A percentile compares a stretch with the other conserved stretches of the same genome.
Evolutionary conservation across 2,888 invertebrate genomes (phyloP).

Genomic region (Chrysina gloriosa): DNA sequence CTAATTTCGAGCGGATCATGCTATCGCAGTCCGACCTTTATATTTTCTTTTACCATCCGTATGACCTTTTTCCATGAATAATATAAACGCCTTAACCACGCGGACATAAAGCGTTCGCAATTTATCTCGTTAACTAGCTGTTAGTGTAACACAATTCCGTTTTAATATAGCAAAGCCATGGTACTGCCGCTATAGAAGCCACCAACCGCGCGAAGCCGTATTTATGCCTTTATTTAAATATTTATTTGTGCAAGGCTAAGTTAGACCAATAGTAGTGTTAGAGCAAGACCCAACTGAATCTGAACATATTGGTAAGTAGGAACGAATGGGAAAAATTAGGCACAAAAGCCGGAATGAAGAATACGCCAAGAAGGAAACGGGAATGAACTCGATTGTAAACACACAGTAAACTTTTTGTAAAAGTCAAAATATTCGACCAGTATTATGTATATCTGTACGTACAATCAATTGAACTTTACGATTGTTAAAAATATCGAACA

Average conservation of each 20-base stretch:
- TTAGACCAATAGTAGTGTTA: constrained; percentile 10
- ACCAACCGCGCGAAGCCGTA: neutral
- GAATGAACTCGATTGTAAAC: neutral
- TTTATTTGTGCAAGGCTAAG: constrained; percentile 7
- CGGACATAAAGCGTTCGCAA: constrained; percentile 36
- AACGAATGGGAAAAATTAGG: neutral
- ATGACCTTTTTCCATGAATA: constrained; percentile 32
- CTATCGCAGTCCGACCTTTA: neutral
- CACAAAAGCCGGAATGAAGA: neutral
- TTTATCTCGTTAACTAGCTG: constrained; percentile 38
- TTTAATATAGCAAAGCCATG: constrained; percentile 15
- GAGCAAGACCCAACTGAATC: constrained; percentile 10
- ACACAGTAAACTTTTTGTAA: too few species aligned
- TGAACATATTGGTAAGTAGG: neutral
- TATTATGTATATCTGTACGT: too few species aligned
- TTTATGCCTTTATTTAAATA: constrained; percentile 30
- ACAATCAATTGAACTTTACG: too few species aligned
- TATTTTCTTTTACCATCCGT: constrained; percentile 18
- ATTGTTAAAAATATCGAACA: too few species aligned
- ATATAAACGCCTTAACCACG: constrained; percentile 33
- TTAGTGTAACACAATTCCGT: constrained; percentile 30
- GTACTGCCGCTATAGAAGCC: neutral
- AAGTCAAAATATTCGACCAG: too few species aligned
- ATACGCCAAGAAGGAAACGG: neutral
- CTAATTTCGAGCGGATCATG: constrained; percentile 11